phyloP scores from a whole-genome alignment of 2,113 vertebrate genomes.

The Sylvilagus bachmani region DNA sequence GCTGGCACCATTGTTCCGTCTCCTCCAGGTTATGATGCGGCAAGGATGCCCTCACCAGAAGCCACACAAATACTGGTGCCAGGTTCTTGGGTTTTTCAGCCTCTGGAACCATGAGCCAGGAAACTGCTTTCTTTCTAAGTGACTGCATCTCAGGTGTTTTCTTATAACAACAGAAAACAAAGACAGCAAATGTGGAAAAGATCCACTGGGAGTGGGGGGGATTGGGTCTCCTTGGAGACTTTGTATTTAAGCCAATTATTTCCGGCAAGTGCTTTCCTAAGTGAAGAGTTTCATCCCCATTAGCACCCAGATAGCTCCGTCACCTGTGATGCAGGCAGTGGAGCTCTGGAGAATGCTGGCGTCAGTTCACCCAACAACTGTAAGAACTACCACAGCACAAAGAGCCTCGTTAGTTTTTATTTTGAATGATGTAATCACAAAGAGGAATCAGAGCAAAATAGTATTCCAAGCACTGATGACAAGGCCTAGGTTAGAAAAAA shows the following conservation, averaged over 20 bases:
- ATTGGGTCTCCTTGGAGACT: neutral
- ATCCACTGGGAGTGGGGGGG: too few species aligned
- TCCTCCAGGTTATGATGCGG: neutral
- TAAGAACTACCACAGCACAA: fast-evolving
- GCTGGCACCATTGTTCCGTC: neutral
- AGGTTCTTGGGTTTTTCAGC: neutral
- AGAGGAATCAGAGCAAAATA: neutral
- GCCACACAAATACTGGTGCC: too few species aligned
- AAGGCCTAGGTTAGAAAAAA: neutral
- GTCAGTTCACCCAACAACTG: fast-evolving
- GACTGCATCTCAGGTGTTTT: neutral
- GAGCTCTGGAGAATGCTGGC: neutral
- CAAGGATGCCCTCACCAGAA: neutral
- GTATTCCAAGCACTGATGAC: neutral
- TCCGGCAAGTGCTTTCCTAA: neutral
- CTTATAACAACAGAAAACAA: neutral
- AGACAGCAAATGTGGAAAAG: neutral
- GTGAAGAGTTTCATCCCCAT: neutral
- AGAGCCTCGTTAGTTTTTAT: neutral
- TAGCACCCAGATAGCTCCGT: neutral
- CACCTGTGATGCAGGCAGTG: fast-evolving
- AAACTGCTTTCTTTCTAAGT: neutral
- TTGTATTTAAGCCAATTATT: neutral
- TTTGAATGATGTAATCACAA: neutral
- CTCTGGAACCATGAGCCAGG: too few species aligned